A percentile compares a stretch with the other conserved stretches of the same genome.
These are phyloP conservation scores for Scaptomyza montana DNA, from an alignment of 1,140 invertebrate genomes.

Conservation along the genomic window DNA sequence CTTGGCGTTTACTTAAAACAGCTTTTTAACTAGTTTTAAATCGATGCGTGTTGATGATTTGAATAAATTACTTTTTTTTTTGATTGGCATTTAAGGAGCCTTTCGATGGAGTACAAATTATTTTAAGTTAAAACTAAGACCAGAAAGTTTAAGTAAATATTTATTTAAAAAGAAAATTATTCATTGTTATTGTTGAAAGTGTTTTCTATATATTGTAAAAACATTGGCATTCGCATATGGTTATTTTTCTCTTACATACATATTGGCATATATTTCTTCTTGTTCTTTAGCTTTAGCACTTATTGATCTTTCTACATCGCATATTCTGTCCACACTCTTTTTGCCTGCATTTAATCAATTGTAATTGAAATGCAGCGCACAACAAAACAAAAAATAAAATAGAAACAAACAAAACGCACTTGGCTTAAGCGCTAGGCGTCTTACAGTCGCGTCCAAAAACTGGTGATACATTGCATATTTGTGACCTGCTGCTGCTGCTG, in stretches of 20 bases:
- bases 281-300: not conserved
- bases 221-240: too few relatives aligned
- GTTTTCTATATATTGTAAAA: too few relatives aligned
- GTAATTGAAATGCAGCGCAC: conserved; percentile 17
- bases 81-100: too few relatives aligned
- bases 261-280: too few relatives aligned
- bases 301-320: not conserved
- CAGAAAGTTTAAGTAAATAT: too few relatives aligned
- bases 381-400: conserved; percentile 17
- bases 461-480: conserved; percentile 10
- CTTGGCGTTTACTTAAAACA: not conserved
- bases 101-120: too few relatives aligned
- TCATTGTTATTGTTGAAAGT: too few relatives aligned
- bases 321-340: not conserved
- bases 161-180: too few relatives aligned
- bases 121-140: too few relatives aligned
- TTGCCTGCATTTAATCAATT: conserved; percentile 7
- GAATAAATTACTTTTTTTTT: too few relatives aligned
- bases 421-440: conserved; percentile 8
- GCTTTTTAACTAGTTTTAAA: too few relatives aligned
- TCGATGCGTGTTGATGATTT: too few relatives aligned
- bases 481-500: not conserved
- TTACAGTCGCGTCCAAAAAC: conserved; percentile 30
- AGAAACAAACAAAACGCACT: conserved; percentile 28
- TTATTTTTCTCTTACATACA: not conserved